phyloP scores from a whole-genome alignment of 2,888 invertebrate genomes.

The Calliphora vomitoria region DNA sequence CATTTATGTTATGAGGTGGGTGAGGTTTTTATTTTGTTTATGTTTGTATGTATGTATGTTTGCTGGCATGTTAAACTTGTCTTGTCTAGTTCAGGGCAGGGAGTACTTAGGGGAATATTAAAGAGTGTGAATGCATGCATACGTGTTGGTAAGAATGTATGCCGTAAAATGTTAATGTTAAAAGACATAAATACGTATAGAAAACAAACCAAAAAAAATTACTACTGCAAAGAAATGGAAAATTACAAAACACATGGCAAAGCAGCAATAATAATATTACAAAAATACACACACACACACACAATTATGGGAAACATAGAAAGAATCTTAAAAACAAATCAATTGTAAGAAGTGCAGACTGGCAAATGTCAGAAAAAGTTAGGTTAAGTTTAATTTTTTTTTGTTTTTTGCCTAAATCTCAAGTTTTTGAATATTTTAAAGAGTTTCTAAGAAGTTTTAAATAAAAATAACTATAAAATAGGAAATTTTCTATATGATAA shows the following conservation, averaged over 20 bases:
- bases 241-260: conserved; percentile 32
- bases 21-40: conserved; percentile 21
- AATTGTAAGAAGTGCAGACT: no score
- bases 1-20: conserved; percentile 44
- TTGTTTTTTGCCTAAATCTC: no score
- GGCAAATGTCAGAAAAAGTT: no score
- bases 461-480: no score
- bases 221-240: conserved; percentile 33
- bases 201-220: background rate
- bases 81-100: no score
- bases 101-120: no score
- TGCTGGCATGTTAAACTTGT: conserved; percentile 2
- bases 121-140: background rate
- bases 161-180: background rate
- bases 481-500: no score
- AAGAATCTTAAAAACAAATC: no score
- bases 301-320: background rate
- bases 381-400: no score
- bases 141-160: background rate
- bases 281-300: background rate
- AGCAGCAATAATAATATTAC: background rate
- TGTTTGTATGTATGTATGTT: no score
- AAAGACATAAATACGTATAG: background rate
- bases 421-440: no score
- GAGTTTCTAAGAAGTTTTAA: no score